These are phyloP conservation scores for Platysternon megacephalum DNA, from an alignment of 2,113 vertebrate species.

Conservation along the genomic window DNA sequence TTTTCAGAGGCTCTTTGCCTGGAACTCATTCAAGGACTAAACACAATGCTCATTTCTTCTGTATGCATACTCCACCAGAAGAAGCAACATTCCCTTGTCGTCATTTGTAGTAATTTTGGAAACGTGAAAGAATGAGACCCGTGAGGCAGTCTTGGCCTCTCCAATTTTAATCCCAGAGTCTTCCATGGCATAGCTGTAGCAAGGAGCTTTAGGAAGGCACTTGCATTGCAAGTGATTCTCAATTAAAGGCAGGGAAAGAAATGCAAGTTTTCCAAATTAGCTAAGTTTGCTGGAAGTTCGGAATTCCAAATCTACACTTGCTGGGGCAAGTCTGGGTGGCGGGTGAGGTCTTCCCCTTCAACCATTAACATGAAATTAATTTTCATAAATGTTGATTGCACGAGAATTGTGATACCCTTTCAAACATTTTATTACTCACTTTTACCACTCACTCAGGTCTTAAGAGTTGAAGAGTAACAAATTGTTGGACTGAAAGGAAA, in stretches of 20 bases:
- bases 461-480: not conserved
- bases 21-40: not conserved
- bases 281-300: not conserved
- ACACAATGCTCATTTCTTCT: not conserved
- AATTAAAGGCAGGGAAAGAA: not conserved
- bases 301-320: not conserved
- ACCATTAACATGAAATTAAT: not conserved
- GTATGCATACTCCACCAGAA: not conserved
- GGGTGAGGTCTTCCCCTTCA: not conserved
- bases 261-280: not conserved
- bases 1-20: not conserved
- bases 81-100: not conserved
- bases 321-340: not conserved
- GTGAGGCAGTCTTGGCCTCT: not conserved
- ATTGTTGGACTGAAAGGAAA: not conserved
- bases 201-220: not conserved
- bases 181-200: not conserved
- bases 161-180: not conserved
- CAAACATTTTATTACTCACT: not conserved
- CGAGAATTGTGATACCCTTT: constrained; percentile 14
- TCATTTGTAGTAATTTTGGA: not conserved
- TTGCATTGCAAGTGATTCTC: not conserved
- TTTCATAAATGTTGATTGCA: not conserved
- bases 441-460: constrained; percentile 2
- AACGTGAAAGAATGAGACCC: not conserved